Conservation (phyloP, 2,113 vertebrate species). For the Varanus salvator region DNA sequence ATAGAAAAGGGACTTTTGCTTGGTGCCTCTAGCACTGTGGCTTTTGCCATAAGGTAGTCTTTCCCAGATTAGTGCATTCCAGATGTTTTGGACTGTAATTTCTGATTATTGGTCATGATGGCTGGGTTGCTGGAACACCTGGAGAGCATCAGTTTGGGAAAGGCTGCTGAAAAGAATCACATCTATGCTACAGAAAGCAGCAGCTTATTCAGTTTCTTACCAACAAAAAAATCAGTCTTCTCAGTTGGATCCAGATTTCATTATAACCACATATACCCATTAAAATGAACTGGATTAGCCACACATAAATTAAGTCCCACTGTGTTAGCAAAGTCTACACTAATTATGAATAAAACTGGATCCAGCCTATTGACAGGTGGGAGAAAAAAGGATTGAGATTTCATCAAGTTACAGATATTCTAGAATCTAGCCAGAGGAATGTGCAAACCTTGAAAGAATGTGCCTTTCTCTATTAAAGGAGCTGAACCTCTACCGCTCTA, state of each 20-base stretch:
- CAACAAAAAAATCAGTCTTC: background rate
- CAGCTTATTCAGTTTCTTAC: background rate
- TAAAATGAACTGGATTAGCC: too few species aligned
- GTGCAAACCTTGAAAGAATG: background rate
- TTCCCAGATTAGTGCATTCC: background rate
- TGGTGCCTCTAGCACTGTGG: background rate
- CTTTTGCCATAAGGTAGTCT: too few species aligned
- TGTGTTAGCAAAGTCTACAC: too few species aligned
- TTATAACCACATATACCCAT: too few species aligned
- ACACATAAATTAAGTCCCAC: too few species aligned
- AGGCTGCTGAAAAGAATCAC: background rate
- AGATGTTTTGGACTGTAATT: too few species aligned
- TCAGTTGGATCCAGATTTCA: background rate
- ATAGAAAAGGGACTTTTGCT: background rate
- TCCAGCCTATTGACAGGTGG: background rate
- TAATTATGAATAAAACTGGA: too few species aligned
- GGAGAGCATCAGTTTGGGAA: too few species aligned
- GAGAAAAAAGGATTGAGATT: background rate
- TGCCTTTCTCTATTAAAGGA: constrained; percentile 77
- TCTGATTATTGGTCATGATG: too few species aligned
- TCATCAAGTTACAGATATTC: background rate
- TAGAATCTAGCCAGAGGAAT: background rate
- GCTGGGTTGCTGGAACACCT: too few species aligned
- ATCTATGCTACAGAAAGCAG: background rate
- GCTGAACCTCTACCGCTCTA: constrained; percentile 87